phyloP scores from a whole-genome alignment of 2,113 vertebrate genomes.

The Cettia cetti region DNA sequence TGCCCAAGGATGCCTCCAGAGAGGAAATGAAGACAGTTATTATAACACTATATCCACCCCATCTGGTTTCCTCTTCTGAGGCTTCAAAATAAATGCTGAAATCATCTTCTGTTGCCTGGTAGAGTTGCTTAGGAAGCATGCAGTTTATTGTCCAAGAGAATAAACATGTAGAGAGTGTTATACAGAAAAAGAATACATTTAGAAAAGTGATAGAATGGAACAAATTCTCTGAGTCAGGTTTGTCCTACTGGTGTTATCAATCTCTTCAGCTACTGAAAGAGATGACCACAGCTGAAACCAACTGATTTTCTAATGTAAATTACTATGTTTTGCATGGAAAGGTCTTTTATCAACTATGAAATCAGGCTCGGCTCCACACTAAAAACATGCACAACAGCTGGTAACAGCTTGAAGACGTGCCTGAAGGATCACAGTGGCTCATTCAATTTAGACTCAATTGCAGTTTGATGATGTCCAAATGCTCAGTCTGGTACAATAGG shows the following conservation, averaged over 20 bases:
- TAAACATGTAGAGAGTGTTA: background rate
- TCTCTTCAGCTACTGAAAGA: background rate
- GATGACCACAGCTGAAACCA: background rate
- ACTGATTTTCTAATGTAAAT: background rate
- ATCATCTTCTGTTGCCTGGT: background rate
- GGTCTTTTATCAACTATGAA: constrained; percentile 6
- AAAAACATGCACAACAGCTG: constrained; percentile 50
- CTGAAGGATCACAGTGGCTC: constrained; percentile 24
- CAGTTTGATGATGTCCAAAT: constrained; percentile 29
- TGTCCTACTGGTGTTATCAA: background rate
- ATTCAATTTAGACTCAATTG: constrained; percentile 24
- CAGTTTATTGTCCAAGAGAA: background rate
- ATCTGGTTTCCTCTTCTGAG: background rate
- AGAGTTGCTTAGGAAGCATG: background rate
- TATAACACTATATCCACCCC: background rate
- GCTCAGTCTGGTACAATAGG: background rate
- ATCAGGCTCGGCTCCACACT: background rate
- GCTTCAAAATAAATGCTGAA: background rate
- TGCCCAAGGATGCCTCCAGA: background rate
- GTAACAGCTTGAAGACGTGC: constrained; percentile 45
- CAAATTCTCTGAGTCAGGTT: background rate
- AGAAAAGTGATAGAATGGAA: background rate
- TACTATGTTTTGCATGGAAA: background rate
- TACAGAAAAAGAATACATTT: background rate
- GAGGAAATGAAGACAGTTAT: background rate